Conservation (phyloP, 2,888 invertebrate species). For the Ophion costatus region DNA sequence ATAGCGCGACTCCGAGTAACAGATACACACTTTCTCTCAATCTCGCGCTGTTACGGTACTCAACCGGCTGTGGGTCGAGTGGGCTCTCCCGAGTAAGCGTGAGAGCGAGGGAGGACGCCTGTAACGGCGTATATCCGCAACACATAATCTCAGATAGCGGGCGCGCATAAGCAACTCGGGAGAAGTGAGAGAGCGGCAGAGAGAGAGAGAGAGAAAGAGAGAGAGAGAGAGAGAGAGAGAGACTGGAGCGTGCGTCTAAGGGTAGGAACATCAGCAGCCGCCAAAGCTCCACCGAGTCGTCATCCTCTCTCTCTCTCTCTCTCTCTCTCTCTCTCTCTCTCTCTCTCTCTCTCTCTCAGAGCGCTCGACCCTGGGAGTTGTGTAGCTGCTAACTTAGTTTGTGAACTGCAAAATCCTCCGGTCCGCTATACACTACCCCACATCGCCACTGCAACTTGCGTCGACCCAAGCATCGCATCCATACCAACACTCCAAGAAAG, state of each 20-base stretch:
- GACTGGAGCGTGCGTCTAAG: conserved; percentile 42
- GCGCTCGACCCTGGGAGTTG: conserved; percentile 70
- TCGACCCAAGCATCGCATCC: conserved; percentile 49
- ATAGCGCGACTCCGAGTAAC: conserved; percentile 30
- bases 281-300: conserved; percentile 51
- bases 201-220: too few relatives aligned
- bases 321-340: conserved; percentile 35
- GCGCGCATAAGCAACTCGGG: conserved; percentile 35
- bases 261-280: conserved; percentile 51
- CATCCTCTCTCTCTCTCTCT: conserved; percentile 31
- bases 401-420: conserved; percentile 82
- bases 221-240: conserved; percentile 19
- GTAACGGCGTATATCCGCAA: conserved; percentile 75
- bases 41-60: conserved; percentile 37
- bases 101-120: conserved; percentile 63
- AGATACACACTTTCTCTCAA: conserved; percentile 61
- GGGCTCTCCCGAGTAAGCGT: conserved; percentile 52
- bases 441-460: conserved; percentile 17
- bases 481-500: conserved; percentile 34
- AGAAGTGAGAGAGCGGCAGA: neutral
- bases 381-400: conserved; percentile 81
- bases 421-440: conserved; percentile 69
- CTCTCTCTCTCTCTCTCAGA: conserved; percentile 48
- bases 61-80: conserved; percentile 49
- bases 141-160: conserved; percentile 79